Evolutionary conservation across 2,113 vertebrate species (phyloP).

Genomic region (Cathartes aura): DNA sequence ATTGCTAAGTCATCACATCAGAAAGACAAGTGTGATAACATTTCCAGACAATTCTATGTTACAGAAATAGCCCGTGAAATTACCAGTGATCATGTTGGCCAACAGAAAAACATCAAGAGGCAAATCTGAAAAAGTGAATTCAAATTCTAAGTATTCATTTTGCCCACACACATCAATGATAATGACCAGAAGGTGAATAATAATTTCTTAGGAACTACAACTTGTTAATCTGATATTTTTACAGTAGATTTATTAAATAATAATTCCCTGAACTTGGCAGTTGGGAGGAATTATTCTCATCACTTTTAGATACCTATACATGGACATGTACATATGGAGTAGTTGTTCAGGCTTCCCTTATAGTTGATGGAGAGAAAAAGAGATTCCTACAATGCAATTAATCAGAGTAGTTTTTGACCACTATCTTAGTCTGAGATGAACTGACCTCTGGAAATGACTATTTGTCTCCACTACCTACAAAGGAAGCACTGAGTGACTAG

Average conservation of each 20-base stretch:
- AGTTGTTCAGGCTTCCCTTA: neutral
- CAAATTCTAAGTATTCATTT: neutral
- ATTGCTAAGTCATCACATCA: constrained; percentile 1
- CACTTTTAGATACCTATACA: neutral
- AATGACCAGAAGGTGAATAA: neutral
- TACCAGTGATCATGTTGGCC: neutral
- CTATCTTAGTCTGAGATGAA: neutral
- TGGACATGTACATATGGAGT: neutral
- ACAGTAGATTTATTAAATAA: neutral
- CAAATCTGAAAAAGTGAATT: neutral
- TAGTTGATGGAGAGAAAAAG: neutral
- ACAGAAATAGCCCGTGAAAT: neutral
- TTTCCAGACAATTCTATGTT: neutral
- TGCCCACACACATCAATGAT: neutral
- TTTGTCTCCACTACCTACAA: neutral
- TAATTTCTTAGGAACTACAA: neutral
- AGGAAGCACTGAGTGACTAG: neutral
- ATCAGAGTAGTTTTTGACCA: neutral
- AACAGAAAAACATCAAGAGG: neutral
- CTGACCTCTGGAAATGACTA: neutral
- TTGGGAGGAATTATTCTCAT: neutral
- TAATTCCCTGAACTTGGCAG: neutral
- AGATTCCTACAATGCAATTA: neutral
- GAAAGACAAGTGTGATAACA: neutral
- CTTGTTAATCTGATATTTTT: neutral